These are phyloP conservation scores for Synaphobranchus kaupii DNA, from an alignment of 2,797 vertebrate species.

Conservation along the genomic window DNA sequence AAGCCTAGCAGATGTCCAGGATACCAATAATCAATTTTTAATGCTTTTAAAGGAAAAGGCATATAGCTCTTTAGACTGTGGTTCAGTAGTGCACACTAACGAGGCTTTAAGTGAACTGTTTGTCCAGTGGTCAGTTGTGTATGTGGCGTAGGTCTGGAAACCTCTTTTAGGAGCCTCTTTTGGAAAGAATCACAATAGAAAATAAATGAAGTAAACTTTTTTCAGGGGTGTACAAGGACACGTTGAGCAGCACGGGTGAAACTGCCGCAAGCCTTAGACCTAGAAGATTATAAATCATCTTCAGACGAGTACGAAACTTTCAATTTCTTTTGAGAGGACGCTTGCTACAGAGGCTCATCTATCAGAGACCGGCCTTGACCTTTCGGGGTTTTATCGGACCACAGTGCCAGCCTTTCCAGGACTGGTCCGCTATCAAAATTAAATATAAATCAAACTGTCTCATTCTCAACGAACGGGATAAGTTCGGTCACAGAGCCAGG, in stretches of 20 bases:
- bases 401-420: not conserved
- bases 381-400: not conserved
- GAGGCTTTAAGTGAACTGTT: not conserved
- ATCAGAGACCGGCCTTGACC: not conserved
- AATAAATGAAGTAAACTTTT: not conserved
- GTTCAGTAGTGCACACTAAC: not conserved
- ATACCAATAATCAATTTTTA: not conserved
- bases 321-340: not conserved
- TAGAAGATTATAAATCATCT: not conserved
- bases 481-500: not conserved
- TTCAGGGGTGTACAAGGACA: not conserved
- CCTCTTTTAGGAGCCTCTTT: not conserved
- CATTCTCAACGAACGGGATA: not conserved
- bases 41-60: not conserved
- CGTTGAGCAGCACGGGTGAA: not conserved
- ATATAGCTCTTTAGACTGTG: not conserved
- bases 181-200: not conserved
- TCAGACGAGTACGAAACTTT: not conserved
- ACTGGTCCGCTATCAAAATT: not conserved
- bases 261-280: not conserved
- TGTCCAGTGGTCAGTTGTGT: not conserved
- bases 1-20: not conserved
- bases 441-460: not conserved
- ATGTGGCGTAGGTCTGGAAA: not conserved
- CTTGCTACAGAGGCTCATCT: not conserved